Percentiles rank a stretch among this genome's conserved stretches.
Evolutionary conservation across 2,888 invertebrate genomes (phyloP).

Genomic region (Taphrorychus bicolor): DNA sequence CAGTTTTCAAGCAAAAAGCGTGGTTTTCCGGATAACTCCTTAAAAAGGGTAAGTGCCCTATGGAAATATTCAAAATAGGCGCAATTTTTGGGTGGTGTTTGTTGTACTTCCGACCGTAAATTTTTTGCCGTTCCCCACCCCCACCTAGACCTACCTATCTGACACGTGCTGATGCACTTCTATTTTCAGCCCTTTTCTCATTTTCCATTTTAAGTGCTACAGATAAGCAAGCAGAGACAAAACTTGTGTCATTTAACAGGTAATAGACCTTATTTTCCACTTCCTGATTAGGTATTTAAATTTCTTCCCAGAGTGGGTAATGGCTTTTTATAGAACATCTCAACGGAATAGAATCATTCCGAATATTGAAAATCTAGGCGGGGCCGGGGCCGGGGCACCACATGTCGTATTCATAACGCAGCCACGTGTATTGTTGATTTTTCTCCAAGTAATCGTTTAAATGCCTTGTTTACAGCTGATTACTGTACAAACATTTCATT

Average conservation of each 20-base stretch:
- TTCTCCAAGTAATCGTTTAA: too few species aligned
- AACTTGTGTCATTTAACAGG: slow-evolving; percentile 12
- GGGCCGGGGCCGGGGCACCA: too few species aligned
- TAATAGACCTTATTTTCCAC: slow-evolving; percentile 9
- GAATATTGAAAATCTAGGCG: slow-evolving; percentile 32
- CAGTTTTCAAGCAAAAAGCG: background rate
- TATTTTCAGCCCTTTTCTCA: slow-evolving; percentile 40
- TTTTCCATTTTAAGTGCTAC: slow-evolving; percentile 19
- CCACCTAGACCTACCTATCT: too few species aligned
- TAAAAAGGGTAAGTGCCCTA: slow-evolving; percentile 25
- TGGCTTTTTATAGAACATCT: slow-evolving; percentile 6
- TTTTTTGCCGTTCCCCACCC: slow-evolving; percentile 29
- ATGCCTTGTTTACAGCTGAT: too few species aligned
- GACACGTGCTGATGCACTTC: slow-evolving; percentile 42
- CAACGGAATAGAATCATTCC: slow-evolving; percentile 1
- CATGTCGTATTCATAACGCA: too few species aligned
- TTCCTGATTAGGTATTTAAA: slow-evolving; percentile 3
- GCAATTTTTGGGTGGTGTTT: slow-evolving; percentile 21
- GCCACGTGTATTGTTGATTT: slow-evolving; percentile 53
- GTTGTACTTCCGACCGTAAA: slow-evolving; percentile 32
- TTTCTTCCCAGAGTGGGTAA: background rate
- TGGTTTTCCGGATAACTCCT: background rate
- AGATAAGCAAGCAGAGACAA: slow-evolving; percentile 23
- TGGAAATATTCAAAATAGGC: slow-evolving; percentile 34
- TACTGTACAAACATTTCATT: too few species aligned